These are phyloP conservation scores for Drosophila sucinea DNA, from an alignment of 1,140 invertebrate genomes.

Conservation along the genomic window DNA sequence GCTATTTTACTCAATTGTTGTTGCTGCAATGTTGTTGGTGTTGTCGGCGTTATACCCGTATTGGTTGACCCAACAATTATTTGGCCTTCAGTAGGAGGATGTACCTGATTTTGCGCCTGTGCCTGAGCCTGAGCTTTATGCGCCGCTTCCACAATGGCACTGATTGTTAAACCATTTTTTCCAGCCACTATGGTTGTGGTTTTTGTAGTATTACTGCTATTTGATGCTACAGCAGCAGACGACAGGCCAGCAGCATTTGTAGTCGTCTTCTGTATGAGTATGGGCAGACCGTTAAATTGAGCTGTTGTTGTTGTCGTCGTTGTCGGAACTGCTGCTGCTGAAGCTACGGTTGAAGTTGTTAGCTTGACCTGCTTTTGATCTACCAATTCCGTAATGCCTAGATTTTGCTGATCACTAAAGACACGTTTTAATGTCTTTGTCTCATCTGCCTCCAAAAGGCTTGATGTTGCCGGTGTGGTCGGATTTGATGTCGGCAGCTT, in stretches of 20 bases:
- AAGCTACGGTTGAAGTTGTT: slow-evolving; percentile 16
- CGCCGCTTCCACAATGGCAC: slow-evolving; percentile 74
- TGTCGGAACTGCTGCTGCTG: not conserved
- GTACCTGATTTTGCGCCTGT: slow-evolving; percentile 33
- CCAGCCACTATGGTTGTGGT: slow-evolving; percentile 72
- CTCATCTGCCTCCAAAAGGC: slow-evolving; percentile 22
- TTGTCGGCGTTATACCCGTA: slow-evolving; percentile 85
- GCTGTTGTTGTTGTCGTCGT: slow-evolving; percentile 15
- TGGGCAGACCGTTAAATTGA: slow-evolving; percentile 63
- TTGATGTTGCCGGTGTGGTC: slow-evolving; percentile 41
- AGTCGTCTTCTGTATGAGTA: slow-evolving; percentile 58
- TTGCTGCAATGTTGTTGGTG: slow-evolving; percentile 53
- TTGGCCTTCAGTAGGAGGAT: slow-evolving; percentile 24
- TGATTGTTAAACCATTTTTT: slow-evolving; percentile 78
- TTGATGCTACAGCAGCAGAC: slow-evolving; percentile 23
- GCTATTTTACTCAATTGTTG: slow-evolving; percentile 69
- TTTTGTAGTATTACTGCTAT: slow-evolving; percentile 47
- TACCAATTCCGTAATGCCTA: slow-evolving; percentile 25
- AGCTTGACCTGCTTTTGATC: slow-evolving; percentile 61
- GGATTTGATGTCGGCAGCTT: slow-evolving; percentile 76
- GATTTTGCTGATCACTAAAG: slow-evolving; percentile 60
- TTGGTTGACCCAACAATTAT: slow-evolving; percentile 86
- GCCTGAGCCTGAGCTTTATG: slow-evolving; percentile 57
- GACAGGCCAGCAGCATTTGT: slow-evolving; percentile 12
- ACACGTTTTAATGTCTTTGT: slow-evolving; percentile 52